Evolutionary conservation across 53 echinoderm and acorn worm species (phyloP).

Genomic region (Henricia sp.): DNA sequence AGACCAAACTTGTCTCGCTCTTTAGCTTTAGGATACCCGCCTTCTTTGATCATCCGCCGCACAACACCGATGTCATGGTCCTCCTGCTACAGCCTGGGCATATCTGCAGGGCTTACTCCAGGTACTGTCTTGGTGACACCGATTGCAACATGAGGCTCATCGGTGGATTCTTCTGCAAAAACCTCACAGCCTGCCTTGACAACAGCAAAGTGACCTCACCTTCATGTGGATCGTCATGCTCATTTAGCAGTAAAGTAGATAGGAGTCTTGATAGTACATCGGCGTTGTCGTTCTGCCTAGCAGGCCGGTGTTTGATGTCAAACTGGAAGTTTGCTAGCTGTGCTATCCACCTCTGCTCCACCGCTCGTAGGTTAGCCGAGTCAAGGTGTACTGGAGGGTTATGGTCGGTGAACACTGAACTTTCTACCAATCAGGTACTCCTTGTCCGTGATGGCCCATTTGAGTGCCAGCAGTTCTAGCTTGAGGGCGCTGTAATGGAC

Average conservation of each 20-base stretch:
- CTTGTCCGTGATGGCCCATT: conserved; percentile 64
- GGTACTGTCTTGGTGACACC: neutral
- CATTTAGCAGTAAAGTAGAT: neutral
- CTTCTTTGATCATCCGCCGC: too few species aligned
- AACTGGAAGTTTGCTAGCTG: neutral
- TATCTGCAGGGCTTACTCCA: too few species aligned
- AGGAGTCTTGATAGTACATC: neutral
- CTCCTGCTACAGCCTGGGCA: neutral
- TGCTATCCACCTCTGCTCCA: neutral
- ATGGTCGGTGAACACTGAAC: conserved; percentile 6
- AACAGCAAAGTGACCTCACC: neutral
- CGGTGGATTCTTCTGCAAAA: neutral
- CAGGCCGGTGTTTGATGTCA: conserved; percentile 15
- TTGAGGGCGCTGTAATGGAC: conserved; percentile 65
- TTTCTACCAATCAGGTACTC: conserved; percentile 17
- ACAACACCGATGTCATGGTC: too few species aligned
- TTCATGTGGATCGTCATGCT: neutral
- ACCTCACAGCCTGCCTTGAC: neutral
- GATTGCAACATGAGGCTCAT: neutral
- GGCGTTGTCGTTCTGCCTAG: neutral
- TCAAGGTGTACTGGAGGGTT: neutral
- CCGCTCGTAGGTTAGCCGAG: conserved; percentile 13
- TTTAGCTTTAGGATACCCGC: too few species aligned
- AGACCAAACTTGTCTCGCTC: neutral
- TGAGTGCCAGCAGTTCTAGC: conserved; percentile 58